Percentiles rank a stretch among this genome's conserved stretches.
phyloP scores from a whole-genome alignment of 1,140 invertebrate species.

The Drosophila sproati region DNA sequence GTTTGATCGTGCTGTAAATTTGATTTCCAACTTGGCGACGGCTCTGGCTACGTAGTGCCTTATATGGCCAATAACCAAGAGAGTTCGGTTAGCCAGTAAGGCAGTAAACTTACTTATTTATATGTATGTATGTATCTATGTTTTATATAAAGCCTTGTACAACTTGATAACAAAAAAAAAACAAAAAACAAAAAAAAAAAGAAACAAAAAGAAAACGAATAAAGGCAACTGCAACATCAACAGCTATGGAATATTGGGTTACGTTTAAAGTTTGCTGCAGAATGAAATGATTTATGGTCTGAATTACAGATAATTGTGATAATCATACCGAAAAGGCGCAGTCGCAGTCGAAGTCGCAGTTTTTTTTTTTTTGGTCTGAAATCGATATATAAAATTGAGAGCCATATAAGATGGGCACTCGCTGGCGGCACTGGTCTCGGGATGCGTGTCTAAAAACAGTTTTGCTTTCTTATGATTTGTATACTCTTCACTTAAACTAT shows the following conservation, averaged over 20 bases:
- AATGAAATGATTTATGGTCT: conserved; percentile 83
- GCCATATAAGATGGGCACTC: conserved; percentile 32
- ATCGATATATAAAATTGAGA: conserved; percentile 70
- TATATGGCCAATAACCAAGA: conserved; percentile 45
- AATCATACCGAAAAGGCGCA: conserved; percentile 82
- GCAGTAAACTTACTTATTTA: conserved; percentile 69
- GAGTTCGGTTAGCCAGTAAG: conserved; percentile 16
- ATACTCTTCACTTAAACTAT: not conserved
- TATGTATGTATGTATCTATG: conserved; percentile 54
- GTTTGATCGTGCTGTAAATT: conserved; percentile 79
- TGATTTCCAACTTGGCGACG: conserved; percentile 60
- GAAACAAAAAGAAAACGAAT: conserved; percentile 20
- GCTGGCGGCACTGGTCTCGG: conserved; percentile 2
- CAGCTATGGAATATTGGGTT: conserved; percentile 63
- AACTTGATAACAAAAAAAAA: conserved; percentile 49
- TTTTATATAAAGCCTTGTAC: conserved; percentile 61
- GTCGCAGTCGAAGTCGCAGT: conserved; percentile 64
- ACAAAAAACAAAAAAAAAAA: conserved; percentile 29
- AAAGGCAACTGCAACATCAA: conserved; percentile 25
- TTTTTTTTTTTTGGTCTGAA: conserved; percentile 62
- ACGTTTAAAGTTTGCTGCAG: conserved; percentile 72
- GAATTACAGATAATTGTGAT: conserved; percentile 84
- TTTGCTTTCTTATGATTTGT: conserved; percentile 5
- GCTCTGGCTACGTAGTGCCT: conserved; percentile 26
- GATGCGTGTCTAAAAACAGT: conserved; percentile 62